A percentile compares a stretch with the other conserved stretches of the same genome.
phyloP scores from a whole-genome alignment of 2,888 invertebrate genomes.

The Melipona bicolor region DNA sequence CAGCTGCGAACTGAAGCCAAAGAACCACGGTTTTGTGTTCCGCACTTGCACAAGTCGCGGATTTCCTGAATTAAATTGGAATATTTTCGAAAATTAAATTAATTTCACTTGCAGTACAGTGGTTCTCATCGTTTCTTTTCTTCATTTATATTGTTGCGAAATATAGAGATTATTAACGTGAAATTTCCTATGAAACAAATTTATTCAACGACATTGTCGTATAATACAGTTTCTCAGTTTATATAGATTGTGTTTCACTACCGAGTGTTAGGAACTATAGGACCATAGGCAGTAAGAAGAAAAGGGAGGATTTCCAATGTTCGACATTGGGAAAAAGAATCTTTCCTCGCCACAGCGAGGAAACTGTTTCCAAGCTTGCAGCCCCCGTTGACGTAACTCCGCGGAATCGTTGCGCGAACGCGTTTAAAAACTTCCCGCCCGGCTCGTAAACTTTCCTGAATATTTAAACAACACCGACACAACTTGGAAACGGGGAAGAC shows the following conservation, averaged over 20 bases:
- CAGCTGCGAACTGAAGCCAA: background rate
- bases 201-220: too few relatives aligned
- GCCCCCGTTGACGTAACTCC: background rate
- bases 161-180: too few relatives aligned
- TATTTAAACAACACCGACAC: conserved; percentile 33
- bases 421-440: conserved; percentile 25
- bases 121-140: accelerated
- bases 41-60: background rate
- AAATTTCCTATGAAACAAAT: too few relatives aligned
- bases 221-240: too few relatives aligned
- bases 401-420: conserved; percentile 21
- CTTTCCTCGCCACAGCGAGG: background rate
- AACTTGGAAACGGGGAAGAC: conserved; percentile 19
- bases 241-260: too few relatives aligned
- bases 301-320: background rate
- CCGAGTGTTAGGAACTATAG: background rate
- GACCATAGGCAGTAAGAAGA: background rate
- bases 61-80: background rate
- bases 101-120: background rate
- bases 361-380: background rate
- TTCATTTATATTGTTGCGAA: background rate
- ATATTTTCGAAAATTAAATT: background rate
- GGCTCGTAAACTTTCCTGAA: conserved; percentile 26
- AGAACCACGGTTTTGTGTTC: background rate
- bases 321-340: background rate